Percentiles rank a stretch among this genome's conserved stretches.
phyloP scores from a whole-genome alignment of 2,888 invertebrate species.

The Sarcophaga rosellei region DNA sequence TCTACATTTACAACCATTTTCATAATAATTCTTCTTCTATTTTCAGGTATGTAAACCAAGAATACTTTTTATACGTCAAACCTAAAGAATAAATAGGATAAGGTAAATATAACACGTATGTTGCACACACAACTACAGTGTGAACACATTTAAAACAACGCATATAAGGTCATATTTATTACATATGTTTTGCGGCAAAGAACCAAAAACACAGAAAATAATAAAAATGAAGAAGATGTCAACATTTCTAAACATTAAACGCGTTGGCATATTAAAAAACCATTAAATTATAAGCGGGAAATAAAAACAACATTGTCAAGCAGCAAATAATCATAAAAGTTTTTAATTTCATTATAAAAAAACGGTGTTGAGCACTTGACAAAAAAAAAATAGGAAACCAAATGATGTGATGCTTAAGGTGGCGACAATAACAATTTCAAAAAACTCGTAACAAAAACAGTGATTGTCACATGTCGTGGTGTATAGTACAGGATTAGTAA shows the following conservation, averaged over 20 bases:
- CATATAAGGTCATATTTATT: slow-evolving; percentile 27
- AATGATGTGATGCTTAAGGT: not conserved
- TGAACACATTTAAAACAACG: slow-evolving; percentile 1
- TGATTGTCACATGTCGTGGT: no score
- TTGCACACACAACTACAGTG: not conserved
- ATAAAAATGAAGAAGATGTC: no score
- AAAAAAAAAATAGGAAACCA: not conserved
- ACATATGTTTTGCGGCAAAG: slow-evolving; percentile 10
- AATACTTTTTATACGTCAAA: no score
- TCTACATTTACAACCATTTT: no score
- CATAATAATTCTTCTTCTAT: no score
- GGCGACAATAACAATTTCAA: no score
- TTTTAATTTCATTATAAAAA: slow-evolving; percentile 25
- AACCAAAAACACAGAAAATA: not conserved
- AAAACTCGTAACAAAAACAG: not conserved
- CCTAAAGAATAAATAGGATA: no score
- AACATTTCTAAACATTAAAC: slow-evolving; percentile 47
- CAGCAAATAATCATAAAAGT: slow-evolving; percentile 36
- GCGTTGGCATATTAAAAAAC: slow-evolving; percentile 60
- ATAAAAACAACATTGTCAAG: slow-evolving; percentile 33
- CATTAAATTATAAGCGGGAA: slow-evolving; percentile 54
- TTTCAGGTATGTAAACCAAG: no score
- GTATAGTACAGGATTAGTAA: no score
- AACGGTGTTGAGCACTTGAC: not conserved
- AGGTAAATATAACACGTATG: not conserved